These are phyloP conservation scores for Tipula unca DNA, from an alignment of 2,888 invertebrate genomes.

Conservation along the genomic window DNA sequence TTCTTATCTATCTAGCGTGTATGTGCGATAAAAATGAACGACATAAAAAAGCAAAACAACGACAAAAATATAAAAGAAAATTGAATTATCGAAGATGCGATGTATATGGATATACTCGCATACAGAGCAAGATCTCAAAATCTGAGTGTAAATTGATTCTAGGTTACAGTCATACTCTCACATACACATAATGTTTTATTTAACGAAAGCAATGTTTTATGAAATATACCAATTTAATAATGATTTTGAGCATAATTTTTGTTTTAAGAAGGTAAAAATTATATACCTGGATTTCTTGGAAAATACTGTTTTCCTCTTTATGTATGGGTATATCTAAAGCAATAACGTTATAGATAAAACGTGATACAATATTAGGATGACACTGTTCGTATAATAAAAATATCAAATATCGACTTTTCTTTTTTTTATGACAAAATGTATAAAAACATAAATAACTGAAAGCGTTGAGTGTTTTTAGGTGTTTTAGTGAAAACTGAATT, in stretches of 20 bases:
- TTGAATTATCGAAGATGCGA: not conserved
- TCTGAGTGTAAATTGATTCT: not conserved
- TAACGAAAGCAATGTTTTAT: not conserved
- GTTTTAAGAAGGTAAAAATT: not conserved
- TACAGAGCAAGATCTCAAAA: not conserved
- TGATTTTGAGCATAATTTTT: not conserved
- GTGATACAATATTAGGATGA: not conserved
- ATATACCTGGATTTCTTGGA: not conserved
- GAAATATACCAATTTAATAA: not conserved
- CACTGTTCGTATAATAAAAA: not conserved
- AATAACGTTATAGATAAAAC: not conserved
- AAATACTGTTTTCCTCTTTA: not conserved
- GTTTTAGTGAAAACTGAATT: not conserved
- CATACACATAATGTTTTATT: not conserved
- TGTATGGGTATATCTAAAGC: not conserved
- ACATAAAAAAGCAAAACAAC: not conserved
- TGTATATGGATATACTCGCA: not conserved
- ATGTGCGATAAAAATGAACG: not conserved
- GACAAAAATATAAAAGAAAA: not conserved
- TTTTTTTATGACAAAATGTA: not conserved
- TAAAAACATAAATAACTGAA: not conserved
- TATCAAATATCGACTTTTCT: not conserved
- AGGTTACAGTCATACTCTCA: not conserved
- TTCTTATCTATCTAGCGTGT: not conserved
- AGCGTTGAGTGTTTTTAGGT: not conserved